phyloP scores from a whole-genome alignment of 2,797 vertebrate genomes.

The Novumbra hubbsi region DNA sequence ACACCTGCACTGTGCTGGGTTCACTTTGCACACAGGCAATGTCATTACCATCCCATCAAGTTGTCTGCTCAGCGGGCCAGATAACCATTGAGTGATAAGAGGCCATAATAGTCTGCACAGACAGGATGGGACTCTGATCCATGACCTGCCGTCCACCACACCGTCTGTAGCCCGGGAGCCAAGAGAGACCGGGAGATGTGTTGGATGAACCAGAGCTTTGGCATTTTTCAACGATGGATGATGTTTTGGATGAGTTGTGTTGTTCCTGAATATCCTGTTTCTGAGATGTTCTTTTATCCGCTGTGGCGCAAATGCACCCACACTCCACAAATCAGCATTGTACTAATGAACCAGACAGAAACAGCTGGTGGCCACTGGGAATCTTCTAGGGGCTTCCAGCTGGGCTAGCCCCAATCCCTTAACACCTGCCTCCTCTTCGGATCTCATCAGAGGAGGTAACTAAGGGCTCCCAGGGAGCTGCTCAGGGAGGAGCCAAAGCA shows the following conservation, averaged over 20 bases:
- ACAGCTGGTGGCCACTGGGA: too few relatives aligned
- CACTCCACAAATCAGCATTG: too few relatives aligned
- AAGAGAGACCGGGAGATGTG: background rate
- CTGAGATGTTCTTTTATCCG: background rate
- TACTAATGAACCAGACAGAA: too few relatives aligned
- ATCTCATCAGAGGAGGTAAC: too few relatives aligned
- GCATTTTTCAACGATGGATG: background rate
- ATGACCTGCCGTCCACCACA: background rate
- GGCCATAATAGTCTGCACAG: background rate
- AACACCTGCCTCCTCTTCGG: too few relatives aligned
- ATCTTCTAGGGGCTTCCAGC: too few relatives aligned
- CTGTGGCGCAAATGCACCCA: too few relatives aligned
- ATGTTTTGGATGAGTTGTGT: background rate
- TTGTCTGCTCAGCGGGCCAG: background rate
- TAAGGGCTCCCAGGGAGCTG: too few relatives aligned
- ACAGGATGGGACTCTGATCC: background rate
- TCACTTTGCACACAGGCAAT: background rate
- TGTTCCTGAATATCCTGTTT: background rate
- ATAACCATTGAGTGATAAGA: background rate
- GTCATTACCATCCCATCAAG: background rate
- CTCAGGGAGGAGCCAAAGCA: too few relatives aligned
- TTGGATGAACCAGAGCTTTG: background rate
- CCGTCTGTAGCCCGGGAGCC: background rate
- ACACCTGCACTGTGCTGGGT: too few relatives aligned
- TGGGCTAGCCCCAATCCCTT: too few relatives aligned